Base-by-base conservation (phyloP, 1,140 invertebrate genomes). In the Camponotus floridanus region DNA sequence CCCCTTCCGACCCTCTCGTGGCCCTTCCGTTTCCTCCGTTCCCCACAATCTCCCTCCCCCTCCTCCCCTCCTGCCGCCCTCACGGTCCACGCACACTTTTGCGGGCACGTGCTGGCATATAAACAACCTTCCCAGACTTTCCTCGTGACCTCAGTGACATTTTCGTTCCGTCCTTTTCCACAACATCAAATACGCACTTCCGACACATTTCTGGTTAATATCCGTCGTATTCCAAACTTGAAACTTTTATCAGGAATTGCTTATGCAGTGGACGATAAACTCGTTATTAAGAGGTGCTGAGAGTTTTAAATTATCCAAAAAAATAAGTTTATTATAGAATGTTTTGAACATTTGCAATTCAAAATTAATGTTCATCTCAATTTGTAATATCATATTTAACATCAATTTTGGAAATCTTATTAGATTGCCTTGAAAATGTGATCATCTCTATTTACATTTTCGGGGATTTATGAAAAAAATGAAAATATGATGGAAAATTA, bases 61-160 rank as follows among this genome's bases (percentile, higher is more conserved):
- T 51, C 33, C 76, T 55, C 51, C 74, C 26, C 26, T 26, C 26
- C 26, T 26, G 26, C 3, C 42, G 36, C 45, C 21, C 42, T 76
- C 71, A 9, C 6, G 18, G 26, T n/a, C 21, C 31, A 9, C 42
- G 21, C 59, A 21, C 31, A 55, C 26, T 65, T 51, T 15, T 59
- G 13, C 26, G 80, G 90, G 87, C 90, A 91, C 90, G 87, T 89
- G 90, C 90, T 90, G 45, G 18, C 62, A 64, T 64, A 91, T 91
- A 91, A 91, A 91, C 90, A 91, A 91, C 70, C 89, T 88, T 86
- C 67, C 71, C 71, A 87, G 79, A 62, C 73, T 86, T 87, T 86
- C 51, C 64, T 65, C 85, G 76, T 84, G 80, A 87, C 18, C 76
- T 33, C 31, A n/a, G 51, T 59, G 68, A 71, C 61, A 8, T 83